Evolutionary conservation across 2,113 vertebrate species (phyloP).

Genomic region (Pelvicachromis taeniatus): DNA sequence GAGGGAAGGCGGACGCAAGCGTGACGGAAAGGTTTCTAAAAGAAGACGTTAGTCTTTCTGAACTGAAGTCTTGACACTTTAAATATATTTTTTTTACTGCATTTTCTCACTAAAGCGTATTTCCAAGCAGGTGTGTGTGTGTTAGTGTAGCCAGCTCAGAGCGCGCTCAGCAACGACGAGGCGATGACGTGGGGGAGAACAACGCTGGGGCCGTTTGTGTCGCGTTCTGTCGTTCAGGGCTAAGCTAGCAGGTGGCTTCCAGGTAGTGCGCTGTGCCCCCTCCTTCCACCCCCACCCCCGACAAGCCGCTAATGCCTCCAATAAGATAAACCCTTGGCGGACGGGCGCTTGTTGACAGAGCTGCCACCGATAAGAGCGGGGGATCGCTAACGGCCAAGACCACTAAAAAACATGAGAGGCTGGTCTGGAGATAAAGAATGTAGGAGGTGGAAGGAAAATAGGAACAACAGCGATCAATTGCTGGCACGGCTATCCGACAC

Average conservation of each 20-base stretch:
- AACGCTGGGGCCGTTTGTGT: not conserved
- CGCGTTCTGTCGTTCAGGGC: not conserved
- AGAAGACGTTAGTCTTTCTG: not conserved
- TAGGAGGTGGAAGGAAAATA: slow-evolving; percentile 49
- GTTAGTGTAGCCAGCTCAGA: not conserved
- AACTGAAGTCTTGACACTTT: not conserved
- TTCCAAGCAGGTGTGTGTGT: not conserved
- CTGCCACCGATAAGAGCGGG: slow-evolving; percentile 61
- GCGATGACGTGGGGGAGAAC: not conserved
- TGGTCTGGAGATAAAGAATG: slow-evolving; percentile 49
- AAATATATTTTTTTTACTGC: not conserved
- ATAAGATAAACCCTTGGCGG: slow-evolving; percentile 60
- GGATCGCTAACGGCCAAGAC: slow-evolving; percentile 44
- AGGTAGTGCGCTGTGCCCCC: slow-evolving; percentile 1
- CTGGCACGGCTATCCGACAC: slow-evolving; percentile 37
- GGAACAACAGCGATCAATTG: slow-evolving; percentile 60
- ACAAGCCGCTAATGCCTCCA: slow-evolving; percentile 38
- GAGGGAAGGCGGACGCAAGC: not conserved
- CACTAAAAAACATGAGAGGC: slow-evolving; percentile 43
- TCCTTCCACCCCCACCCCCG: not conserved
- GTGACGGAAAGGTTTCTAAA: not conserved
- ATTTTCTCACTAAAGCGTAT: not conserved
- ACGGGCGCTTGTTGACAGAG: slow-evolving; percentile 46
- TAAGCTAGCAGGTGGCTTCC: not conserved
- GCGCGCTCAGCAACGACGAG: not conserved